These are phyloP conservation scores for Caenorhabditis sp. DNA, from an alignment of 2,888 invertebrate species.

Conservation along the genomic window DNA sequence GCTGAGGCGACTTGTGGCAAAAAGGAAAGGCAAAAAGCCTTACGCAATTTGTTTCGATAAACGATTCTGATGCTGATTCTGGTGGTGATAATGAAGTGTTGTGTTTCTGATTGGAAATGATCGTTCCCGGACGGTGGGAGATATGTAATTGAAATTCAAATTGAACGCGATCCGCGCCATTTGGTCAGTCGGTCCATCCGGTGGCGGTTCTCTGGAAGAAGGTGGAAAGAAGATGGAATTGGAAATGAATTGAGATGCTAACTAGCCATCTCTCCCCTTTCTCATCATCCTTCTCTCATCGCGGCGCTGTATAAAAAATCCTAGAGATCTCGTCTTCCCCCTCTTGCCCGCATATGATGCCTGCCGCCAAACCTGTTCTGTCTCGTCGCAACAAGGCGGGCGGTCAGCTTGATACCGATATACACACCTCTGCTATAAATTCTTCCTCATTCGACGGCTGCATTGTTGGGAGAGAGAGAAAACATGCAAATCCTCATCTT, in stretches of 20 bases:
- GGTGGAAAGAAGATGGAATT: not conserved
- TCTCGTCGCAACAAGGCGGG: constrained; percentile 57
- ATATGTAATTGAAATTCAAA: constrained; percentile 14
- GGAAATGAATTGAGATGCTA: constrained; percentile 13
- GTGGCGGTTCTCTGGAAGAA: no score
- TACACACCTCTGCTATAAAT: constrained; percentile 62
- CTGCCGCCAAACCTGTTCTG: constrained; percentile 46
- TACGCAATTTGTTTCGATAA: constrained; percentile 43
- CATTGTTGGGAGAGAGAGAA: not conserved
- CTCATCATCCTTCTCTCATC: not conserved
- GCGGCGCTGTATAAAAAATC: constrained; percentile 1
- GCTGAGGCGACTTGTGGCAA: constrained; percentile 1
- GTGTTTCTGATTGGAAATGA: constrained; percentile 5
- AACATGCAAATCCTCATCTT: constrained; percentile 5
- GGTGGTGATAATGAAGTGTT: no score
- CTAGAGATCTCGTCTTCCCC: constrained; percentile 31
- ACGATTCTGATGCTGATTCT: constrained; percentile 26
- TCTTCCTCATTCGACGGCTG: not conserved
- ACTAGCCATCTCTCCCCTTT: constrained; percentile 6
- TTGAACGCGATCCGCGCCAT: no score
- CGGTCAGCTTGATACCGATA: constrained; percentile 42
- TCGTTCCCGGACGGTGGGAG: no score
- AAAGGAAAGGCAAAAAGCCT: constrained; percentile 55
- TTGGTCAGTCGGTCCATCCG: no score
- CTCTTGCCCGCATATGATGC: constrained; percentile 40